phyloP scores from a whole-genome alignment of 2,797 vertebrate genomes.

The Sebastes dallii region DNA sequence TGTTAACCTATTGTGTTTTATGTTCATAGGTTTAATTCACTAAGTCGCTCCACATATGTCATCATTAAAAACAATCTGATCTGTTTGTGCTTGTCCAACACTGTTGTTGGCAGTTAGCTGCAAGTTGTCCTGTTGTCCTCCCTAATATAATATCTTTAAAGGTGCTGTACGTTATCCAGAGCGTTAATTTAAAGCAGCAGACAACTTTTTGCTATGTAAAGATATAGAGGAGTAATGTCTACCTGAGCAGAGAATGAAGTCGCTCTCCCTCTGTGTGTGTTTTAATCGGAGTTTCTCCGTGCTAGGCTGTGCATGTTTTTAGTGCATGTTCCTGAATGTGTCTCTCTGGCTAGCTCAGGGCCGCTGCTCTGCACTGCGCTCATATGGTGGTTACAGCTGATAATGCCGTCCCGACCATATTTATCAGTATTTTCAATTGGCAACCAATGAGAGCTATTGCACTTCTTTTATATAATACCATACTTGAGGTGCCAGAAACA shows the following conservation, averaged over 20 bases:
- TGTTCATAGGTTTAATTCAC: not conserved
- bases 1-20: constrained; percentile 13
- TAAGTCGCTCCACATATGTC: not conserved
- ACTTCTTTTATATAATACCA: not conserved
- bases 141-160: not conserved
- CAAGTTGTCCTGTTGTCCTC: not conserved
- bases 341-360: too few species aligned
- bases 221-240: too few species aligned
- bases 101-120: not conserved
- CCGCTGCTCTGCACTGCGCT: too few species aligned
- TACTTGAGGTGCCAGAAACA: not conserved
- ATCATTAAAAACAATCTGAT: not conserved
- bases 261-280: too few species aligned
- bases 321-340: not conserved
- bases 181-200: too few species aligned
- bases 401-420: too few species aligned
- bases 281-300: too few species aligned
- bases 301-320: not conserved
- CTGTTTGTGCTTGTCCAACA: not conserved
- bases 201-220: too few species aligned
- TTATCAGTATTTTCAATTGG: not conserved
- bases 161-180: too few species aligned
- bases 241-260: too few species aligned
- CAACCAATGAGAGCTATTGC: not conserved
- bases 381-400: not conserved